These are phyloP conservation scores for Melipona bicolor DNA, from an alignment of 2,888 invertebrate genomes.

Conservation along the genomic window DNA sequence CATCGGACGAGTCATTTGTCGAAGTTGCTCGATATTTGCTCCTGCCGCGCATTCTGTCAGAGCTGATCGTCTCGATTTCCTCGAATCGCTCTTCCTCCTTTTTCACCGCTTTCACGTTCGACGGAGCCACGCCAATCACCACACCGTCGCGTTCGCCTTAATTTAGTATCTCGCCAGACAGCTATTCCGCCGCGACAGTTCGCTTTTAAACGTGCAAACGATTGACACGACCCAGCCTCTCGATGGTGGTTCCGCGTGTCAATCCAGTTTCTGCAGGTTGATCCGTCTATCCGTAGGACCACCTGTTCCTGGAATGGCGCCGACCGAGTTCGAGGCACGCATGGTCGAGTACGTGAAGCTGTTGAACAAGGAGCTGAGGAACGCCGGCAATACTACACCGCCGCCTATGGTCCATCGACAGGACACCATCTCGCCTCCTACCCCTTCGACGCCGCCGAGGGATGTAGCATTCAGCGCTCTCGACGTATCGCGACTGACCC, in stretches of 20 bases:
- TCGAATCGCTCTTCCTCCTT: background rate
- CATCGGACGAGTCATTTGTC: constrained; percentile 21
- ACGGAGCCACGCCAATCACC: constrained; percentile 71
- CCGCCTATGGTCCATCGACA: constrained; percentile 83
- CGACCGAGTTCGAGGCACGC: constrained; percentile 90
- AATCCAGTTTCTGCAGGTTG: background rate
- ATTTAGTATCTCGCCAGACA: constrained; percentile 59
- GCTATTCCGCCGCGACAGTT: constrained; percentile 10
- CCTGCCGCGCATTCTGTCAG: background rate
- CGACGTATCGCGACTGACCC: constrained; percentile 91
- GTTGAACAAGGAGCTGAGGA: constrained; percentile 86
- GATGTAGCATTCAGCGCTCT: constrained; percentile 88
- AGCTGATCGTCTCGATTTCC: background rate
- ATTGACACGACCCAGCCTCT: constrained; percentile 14
- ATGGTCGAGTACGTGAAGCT: constrained; percentile 93
- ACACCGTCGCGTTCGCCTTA: constrained; percentile 53
- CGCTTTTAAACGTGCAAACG: constrained; percentile 17
- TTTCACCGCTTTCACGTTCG: constrained; percentile 6
- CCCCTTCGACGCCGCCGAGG: constrained; percentile 85
- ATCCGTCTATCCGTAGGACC: constrained; percentile 82
- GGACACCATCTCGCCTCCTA: constrained; percentile 83
- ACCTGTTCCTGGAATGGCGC: constrained; percentile 87
- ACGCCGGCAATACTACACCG: constrained; percentile 81
- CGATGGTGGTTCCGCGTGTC: too few relatives aligned
- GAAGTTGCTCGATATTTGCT: constrained; percentile 7